A percentile compares a stretch with the other conserved stretches of the same genome.
Conservation (phyloP, 2,113 vertebrate genomes). For the Nothobranchius furzeri region DNA sequence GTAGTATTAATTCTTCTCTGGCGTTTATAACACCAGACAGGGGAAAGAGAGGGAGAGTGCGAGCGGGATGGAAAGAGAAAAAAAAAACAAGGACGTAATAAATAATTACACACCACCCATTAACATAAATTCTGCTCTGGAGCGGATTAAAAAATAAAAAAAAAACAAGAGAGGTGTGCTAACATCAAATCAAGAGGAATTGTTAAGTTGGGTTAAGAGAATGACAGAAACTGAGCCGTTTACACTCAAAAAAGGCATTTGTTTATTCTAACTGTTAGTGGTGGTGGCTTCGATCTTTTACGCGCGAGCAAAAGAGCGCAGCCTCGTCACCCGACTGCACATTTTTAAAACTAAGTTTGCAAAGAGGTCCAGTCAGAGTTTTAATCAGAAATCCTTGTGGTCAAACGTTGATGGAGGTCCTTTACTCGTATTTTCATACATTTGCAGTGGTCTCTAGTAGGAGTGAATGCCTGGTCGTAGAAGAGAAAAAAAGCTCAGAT, state of each 20-base stretch:
- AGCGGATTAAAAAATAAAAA: slow-evolving; percentile 39
- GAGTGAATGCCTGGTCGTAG: no score
- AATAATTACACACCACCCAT: slow-evolving; percentile 47
- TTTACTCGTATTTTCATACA: no score
- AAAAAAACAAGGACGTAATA: slow-evolving; percentile 45
- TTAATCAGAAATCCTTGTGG: no score
- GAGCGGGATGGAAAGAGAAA: slow-evolving; percentile 9
- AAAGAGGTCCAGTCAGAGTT: no score
- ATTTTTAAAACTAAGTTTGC: no score
- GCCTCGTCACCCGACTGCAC: no score
- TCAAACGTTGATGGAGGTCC: no score
- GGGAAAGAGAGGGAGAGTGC: slow-evolving; percentile 24
- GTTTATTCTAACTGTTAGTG: slow-evolving; percentile 16
- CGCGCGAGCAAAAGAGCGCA: neutral
- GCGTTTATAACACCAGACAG: slow-evolving; percentile 25
- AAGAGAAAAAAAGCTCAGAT: no score
- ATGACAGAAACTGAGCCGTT: neutral
- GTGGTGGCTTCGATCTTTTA: neutral
- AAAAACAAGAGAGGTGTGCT: slow-evolving; percentile 30
- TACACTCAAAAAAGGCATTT: slow-evolving; percentile 22
- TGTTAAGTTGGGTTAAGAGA: slow-evolving; percentile 50
- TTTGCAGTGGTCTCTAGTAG: no score
- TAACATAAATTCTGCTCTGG: slow-evolving; percentile 50
- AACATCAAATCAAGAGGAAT: slow-evolving; percentile 51
- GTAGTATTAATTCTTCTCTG: slow-evolving; percentile 38